These are phyloP conservation scores for Paraescarpia echinospica DNA, from an alignment of 1,140 invertebrate genomes.

Conservation along the genomic window DNA sequence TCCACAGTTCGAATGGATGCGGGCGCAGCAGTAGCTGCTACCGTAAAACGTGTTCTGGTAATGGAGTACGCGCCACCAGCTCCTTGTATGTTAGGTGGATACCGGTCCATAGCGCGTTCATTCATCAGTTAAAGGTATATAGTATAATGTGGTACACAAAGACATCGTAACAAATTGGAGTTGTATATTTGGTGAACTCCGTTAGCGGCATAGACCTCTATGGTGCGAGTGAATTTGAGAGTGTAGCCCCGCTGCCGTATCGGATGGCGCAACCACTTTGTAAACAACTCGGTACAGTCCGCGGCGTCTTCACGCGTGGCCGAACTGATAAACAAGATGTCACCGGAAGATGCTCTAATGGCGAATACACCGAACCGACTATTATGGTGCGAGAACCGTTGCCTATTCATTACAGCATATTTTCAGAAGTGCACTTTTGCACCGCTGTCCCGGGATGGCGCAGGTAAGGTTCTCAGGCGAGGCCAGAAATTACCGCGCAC, in stretches of 20 bases:
- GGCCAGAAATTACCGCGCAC: background rate
- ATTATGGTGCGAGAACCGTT: background rate
- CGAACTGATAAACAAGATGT: background rate
- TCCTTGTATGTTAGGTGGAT: too few relatives aligned
- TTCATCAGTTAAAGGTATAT: too few relatives aligned
- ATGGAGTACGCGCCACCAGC: too few relatives aligned
- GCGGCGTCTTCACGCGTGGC: background rate
- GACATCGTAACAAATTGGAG: too few relatives aligned
- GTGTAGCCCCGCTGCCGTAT: background rate
- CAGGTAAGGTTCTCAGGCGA: background rate
- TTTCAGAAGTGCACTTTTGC: background rate
- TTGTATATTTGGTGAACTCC: too few relatives aligned
- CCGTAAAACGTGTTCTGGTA: too few relatives aligned
- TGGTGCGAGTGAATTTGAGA: background rate
- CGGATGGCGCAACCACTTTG: background rate
- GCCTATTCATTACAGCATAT: background rate
- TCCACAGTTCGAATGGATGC: too few relatives aligned
- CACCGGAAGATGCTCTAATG: background rate
- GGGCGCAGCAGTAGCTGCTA: too few relatives aligned
- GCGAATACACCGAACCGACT: background rate
- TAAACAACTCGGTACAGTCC: background rate
- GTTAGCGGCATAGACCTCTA: background rate
- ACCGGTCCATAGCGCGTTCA: too few relatives aligned
- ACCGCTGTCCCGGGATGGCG: background rate
- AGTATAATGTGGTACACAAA: too few relatives aligned